Conservation (phyloP, 2,113 vertebrate species). For the Zosterops borbonicus region DNA sequence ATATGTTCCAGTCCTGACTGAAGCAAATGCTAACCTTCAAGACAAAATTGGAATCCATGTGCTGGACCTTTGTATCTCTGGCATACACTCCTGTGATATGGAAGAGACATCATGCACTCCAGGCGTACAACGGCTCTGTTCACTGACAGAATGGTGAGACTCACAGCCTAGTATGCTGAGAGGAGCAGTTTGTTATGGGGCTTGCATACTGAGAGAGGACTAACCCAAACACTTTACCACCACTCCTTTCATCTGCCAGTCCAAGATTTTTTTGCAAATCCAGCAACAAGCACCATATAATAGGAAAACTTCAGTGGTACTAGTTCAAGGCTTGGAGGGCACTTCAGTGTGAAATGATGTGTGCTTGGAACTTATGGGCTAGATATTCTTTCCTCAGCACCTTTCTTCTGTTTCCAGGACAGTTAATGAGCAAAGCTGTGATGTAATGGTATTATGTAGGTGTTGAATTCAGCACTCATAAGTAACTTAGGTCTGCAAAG, state of each 20-base stretch:
- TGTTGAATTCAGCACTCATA: not conserved
- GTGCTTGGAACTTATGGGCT: not conserved
- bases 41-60: not conserved
- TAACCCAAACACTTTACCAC: not conserved
- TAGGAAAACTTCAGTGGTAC: not conserved
- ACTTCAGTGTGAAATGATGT: not conserved
- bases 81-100: not conserved
- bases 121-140: not conserved
- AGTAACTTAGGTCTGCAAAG: not conserved
- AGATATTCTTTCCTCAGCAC: not conserved
- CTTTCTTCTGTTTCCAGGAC: not conserved
- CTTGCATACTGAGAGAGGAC: not conserved
- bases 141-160: not conserved
- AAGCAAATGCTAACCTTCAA: not conserved
- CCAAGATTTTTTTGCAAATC: not conserved
- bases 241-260: not conserved
- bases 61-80: not conserved
- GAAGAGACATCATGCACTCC: not conserved
- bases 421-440: not conserved
- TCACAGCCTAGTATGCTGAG: not conserved
- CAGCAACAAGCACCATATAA: not conserved
- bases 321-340: not conserved
- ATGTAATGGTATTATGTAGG: not conserved
- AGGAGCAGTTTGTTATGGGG: not conserved
- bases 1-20: not conserved